Evolutionary conservation across 2,797 vertebrate species (phyloP).

Genomic region (Lacerta viridis): DNA sequence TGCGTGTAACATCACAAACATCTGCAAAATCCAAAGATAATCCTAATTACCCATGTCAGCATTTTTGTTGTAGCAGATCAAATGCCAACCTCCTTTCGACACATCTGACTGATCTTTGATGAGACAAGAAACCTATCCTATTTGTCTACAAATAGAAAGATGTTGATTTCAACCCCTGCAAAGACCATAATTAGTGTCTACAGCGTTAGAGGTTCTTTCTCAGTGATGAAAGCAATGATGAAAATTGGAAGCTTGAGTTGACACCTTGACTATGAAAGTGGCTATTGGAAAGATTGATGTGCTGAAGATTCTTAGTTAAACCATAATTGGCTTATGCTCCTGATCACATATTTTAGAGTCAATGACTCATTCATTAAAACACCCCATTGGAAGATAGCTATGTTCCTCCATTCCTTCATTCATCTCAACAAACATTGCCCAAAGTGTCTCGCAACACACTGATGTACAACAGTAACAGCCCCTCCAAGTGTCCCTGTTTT

Average conservation of each 20-base stretch:
- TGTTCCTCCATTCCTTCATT: not conserved
- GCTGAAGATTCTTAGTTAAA: not conserved
- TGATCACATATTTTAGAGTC: not conserved
- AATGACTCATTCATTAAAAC: not conserved
- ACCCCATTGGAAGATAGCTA: not conserved
- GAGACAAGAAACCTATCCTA: conserved; percentile 3
- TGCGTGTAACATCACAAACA: not conserved
- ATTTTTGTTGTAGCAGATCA: conserved; percentile 1
- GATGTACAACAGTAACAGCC: too few species aligned
- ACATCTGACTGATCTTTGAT: conserved; percentile 3
- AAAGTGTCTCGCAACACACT: too few species aligned
- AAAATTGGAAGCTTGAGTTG: not conserved
- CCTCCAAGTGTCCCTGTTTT: too few species aligned
- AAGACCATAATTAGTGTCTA: conserved; percentile 12
- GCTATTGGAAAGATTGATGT: not conserved
- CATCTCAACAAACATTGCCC: not conserved
- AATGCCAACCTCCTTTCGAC: conserved; percentile 11
- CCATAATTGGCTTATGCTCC: not conserved
- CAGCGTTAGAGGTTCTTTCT: not conserved
- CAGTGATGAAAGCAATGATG: not conserved
- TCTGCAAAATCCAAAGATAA: not conserved
- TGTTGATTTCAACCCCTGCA: conserved; percentile 11
- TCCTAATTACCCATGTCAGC: conserved; percentile 2
- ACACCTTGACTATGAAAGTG: not conserved
- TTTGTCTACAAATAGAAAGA: not conserved